Evolutionary conservation across 1,140 invertebrate species (phyloP), one percentile per base, ranked within the genome.

Genomic region (Neelides sp.): DNA sequence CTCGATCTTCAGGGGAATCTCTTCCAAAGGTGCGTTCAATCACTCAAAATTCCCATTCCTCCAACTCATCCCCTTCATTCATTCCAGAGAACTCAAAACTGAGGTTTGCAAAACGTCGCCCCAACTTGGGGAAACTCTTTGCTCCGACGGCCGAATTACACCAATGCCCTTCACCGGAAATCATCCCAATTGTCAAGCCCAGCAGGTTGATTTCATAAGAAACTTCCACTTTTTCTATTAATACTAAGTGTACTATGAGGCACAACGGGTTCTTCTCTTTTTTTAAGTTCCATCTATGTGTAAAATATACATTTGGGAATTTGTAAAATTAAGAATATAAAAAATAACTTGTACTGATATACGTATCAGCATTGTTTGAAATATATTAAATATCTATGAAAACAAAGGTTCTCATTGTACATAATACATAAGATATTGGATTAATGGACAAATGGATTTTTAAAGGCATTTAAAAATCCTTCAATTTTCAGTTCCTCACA

Each of bases 81-180:
- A 27, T 17, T 8, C 23, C 3, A 39, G 39, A 13, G 24, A 19
- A 32, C 42, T 41, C n/a, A 61, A 57, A 40, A 53, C 19, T 13
- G 59, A 61, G 12, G 19, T 61, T 13, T 52, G 57, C 32, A 61
- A 61, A 48, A 44, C 48, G 43, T 53, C 52, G 10, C 53, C 55
- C 2, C 52, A 54, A 46, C 36, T 55, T 7, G 58, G 54, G 1
- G 36, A 50, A 13, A 52, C 54, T 12, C 36, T 51, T 30, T 46
- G 36, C 2, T 10, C 49, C 0, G n/a, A n/a, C n/a, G 55, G 52
- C 4, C 52, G 48, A 41, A 22, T 55, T 17, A 57, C 59, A 35
- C 59, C 58, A 19, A 56, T 61, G 50, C 43, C 57, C 4, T 55
- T 53, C 23, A 15, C 41, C 12, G 39, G n/a, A n/a, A n/a, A n/a